These are phyloP conservation scores for Varecia variegata DNA, from an alignment of 2,797 vertebrate species.

Conservation along the genomic window DNA sequence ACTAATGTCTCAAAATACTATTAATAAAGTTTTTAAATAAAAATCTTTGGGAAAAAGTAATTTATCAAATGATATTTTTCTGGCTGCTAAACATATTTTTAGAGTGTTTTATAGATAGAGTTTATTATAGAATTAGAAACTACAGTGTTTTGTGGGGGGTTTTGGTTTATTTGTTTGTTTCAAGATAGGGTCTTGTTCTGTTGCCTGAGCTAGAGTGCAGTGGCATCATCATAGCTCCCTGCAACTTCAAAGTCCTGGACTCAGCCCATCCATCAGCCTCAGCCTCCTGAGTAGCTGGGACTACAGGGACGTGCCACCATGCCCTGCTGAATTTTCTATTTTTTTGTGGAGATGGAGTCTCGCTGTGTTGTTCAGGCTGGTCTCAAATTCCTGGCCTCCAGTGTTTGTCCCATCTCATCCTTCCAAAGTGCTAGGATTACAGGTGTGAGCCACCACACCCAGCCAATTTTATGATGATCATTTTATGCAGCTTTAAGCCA, in stretches of 20 bases:
- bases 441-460: neutral
- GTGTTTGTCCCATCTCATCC: neutral
- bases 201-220: neutral
- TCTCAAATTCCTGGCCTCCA: neutral
- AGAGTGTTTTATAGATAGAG: neutral
- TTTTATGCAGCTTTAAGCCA: neutral
- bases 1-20: neutral
- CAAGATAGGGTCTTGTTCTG: neutral
- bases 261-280: neutral
- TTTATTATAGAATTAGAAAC: neutral
- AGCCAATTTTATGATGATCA: neutral
- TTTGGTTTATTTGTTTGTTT: neutral
- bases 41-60: slow-evolving; percentile 1
- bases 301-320: neutral
- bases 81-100: neutral
- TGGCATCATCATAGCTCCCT: neutral
- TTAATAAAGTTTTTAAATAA: slow-evolving; percentile 40
- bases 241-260: neutral
- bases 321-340: neutral
- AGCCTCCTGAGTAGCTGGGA: neutral
- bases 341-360: neutral
- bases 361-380: neutral
- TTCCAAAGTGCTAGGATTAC: neutral
- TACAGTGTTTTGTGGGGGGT: neutral
- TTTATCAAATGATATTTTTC: neutral